Evolutionary conservation across 2,113 vertebrate species (phyloP).

Genomic region (Aramus guarauna): DNA sequence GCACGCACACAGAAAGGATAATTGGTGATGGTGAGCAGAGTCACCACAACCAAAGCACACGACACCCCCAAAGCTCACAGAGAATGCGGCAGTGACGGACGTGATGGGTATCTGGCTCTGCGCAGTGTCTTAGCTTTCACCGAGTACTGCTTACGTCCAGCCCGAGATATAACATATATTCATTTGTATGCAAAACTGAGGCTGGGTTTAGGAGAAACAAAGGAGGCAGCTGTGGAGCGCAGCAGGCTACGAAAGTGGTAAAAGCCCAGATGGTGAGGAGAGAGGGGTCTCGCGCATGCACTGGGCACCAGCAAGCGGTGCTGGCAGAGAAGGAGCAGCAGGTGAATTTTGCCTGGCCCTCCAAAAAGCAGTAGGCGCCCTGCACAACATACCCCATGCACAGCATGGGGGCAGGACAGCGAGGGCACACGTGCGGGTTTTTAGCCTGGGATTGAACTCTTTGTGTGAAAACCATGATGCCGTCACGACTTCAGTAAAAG

Average conservation of each 20-base stretch:
- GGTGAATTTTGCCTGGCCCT: background rate
- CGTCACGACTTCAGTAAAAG: background rate
- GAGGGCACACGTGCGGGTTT: accelerated
- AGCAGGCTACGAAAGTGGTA: background rate
- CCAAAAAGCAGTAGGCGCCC: background rate
- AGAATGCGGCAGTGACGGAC: background rate
- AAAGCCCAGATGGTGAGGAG: background rate
- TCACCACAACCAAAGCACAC: background rate
- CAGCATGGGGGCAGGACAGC: background rate
- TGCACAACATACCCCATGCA: background rate
- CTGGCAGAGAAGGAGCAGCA: background rate
- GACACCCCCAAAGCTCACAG: background rate
- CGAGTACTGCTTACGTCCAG: background rate
- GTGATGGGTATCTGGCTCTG: accelerated
- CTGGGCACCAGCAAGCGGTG: background rate
- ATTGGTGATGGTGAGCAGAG: background rate
- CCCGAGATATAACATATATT: background rate
- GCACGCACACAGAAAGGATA: background rate
- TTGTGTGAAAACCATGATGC: background rate
- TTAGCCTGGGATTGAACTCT: background rate
- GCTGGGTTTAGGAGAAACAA: background rate
- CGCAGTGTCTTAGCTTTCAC: background rate
- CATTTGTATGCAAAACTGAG: background rate
- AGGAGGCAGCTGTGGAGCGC: background rate
- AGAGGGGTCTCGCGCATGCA: background rate